phyloP scores from a whole-genome alignment of 2,888 invertebrate genomes.

The Volucella zonaria region DNA sequence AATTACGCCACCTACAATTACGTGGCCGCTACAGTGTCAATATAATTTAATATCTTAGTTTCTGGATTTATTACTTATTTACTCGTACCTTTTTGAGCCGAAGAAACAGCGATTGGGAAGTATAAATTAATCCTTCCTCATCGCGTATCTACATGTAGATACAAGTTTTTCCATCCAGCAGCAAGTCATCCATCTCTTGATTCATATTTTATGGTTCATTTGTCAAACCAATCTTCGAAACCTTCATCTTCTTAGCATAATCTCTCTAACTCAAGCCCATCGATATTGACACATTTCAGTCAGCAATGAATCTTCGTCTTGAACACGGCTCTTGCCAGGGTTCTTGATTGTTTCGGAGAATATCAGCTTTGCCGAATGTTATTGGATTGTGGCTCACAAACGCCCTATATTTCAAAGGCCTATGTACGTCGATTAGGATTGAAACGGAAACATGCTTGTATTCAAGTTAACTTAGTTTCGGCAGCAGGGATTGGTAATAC shows the following conservation, averaged over 20 bases:
- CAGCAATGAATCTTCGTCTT: neutral
- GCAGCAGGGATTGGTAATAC: slow-evolving; percentile 6
- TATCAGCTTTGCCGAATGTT: neutral
- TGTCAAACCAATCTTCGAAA: neutral
- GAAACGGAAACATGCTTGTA: slow-evolving; percentile 14
- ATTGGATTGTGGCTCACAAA: slow-evolving; percentile 5
- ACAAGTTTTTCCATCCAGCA: slow-evolving; percentile 5
- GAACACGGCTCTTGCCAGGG: neutral
- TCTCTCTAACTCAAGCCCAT: neutral
- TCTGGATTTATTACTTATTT: too few relatives aligned
- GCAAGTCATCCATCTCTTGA: neutral
- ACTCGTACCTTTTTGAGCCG: too few relatives aligned
- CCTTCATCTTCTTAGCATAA: neutral
- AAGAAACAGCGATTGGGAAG: too few relatives aligned
- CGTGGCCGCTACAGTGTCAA: too few relatives aligned
- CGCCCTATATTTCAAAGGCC: neutral
- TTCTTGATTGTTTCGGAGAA: neutral
- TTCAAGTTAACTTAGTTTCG: slow-evolving; percentile 19
- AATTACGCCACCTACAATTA: too few relatives aligned
- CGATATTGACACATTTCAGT: slow-evolving; percentile 1
- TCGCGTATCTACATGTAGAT: neutral
- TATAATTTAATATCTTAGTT: too few relatives aligned
- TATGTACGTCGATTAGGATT: slow-evolving; percentile 13
- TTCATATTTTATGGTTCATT: neutral
- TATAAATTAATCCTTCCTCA: neutral